Evolutionary conservation across 23 tunicate species (phyloP).

Genomic region (Oikopleura albicans): DNA sequence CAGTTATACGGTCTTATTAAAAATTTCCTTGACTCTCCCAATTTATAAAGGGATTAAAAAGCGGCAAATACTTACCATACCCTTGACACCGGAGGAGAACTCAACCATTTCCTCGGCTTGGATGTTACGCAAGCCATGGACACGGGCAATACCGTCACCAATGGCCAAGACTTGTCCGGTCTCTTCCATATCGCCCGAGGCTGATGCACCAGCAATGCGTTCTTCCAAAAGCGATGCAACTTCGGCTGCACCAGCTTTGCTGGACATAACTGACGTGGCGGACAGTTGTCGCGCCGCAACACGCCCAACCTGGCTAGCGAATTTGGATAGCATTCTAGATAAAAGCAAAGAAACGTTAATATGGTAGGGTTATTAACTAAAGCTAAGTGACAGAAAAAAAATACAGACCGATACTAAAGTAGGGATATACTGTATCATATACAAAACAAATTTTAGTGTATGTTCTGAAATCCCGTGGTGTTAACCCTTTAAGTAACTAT

Average conservation of each 20-base stretch:
- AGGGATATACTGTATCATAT: no score
- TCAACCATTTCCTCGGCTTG: conserved; percentile 99
- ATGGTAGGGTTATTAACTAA: neutral
- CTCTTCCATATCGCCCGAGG: conserved; percentile 66
- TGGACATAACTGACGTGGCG: neutral
- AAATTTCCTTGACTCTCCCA: no score
- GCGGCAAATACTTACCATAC: conserved; percentile 16
- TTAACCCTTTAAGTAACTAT: no score
- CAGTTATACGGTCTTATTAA: no score
- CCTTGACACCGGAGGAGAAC: conserved; percentile 89
- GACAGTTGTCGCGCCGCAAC: neutral
- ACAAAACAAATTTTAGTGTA: no score
- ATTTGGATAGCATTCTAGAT: conserved; percentile 11
- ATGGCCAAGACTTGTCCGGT: conserved; percentile 96
- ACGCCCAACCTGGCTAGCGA: conserved; percentile 15
- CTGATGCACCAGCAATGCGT: conserved; percentile 59
- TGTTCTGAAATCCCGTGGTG: no score
- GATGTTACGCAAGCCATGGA: conserved; percentile 87
- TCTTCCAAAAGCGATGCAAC: conserved; percentile 75
- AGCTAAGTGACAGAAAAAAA: neutral
- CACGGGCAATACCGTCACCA: conserved; percentile 99
- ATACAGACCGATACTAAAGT: no score
- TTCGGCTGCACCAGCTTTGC: conserved; percentile 68
- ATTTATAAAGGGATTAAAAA: no score
- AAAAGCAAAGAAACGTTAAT: neutral